Evolutionary conservation across 64 coral and sea anemone genomes (phyloP).

Genomic region (Acropora tenuis): DNA sequence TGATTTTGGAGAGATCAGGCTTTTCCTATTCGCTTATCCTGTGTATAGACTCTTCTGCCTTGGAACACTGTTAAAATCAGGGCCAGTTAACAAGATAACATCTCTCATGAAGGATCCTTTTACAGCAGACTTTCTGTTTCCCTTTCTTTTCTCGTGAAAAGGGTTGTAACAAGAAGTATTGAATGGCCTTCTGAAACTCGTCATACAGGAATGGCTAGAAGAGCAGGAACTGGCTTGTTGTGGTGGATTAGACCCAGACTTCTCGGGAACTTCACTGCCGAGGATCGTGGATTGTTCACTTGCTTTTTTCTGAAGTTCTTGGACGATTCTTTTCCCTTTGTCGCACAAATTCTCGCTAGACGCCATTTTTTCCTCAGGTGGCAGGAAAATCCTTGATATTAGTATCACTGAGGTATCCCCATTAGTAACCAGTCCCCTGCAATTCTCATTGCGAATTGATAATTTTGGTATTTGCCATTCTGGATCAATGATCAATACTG

Average conservation of each 20-base stretch:
- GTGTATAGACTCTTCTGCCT: neutral
- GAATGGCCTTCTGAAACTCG: too few species aligned
- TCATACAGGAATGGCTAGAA: constrained; percentile 1
- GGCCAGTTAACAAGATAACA: neutral
- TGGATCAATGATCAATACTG: too few species aligned
- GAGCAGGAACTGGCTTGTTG: neutral
- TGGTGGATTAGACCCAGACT: neutral
- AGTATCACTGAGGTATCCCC: too few species aligned
- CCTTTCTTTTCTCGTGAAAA: too few species aligned
- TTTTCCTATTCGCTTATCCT: too few species aligned
- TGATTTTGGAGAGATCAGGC: too few species aligned
- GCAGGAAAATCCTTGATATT: neutral
- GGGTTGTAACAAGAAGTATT: too few species aligned
- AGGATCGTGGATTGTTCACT: constrained; percentile 13
- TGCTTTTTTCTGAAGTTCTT: constrained; percentile 26
- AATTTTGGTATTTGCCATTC: too few species aligned
- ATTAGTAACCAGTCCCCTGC: too few species aligned
- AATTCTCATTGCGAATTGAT: too few species aligned
- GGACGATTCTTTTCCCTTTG: neutral
- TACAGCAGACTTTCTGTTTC: too few species aligned
- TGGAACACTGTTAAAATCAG: constrained; percentile 1
- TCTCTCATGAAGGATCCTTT: constrained; percentile 49
- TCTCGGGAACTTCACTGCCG: neutral
- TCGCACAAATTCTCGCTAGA: neutral
- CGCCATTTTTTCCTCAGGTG: neutral